These are phyloP conservation scores for Xestobium rufovillosum DNA, from an alignment of 2,888 invertebrate genomes.

Conservation along the genomic window DNA sequence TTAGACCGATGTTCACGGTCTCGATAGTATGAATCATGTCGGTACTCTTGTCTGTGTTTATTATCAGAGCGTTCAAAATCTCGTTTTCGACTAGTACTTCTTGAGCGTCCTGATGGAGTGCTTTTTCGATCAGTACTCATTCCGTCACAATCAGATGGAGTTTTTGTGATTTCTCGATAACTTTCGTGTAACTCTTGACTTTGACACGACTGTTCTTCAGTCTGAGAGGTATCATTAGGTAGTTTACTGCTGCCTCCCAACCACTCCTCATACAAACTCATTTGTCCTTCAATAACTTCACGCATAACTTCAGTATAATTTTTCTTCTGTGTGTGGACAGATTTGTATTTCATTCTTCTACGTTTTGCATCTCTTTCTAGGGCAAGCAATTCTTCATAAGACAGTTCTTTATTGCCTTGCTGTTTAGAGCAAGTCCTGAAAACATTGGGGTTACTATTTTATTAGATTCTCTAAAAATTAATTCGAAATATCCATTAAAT, in stretches of 20 bases:
- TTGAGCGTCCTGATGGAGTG: not conserved
- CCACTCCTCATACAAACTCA: slow-evolving; percentile 38
- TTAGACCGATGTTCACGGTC: not conserved
- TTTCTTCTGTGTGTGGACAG: slow-evolving; percentile 49
- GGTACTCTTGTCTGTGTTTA: not conserved
- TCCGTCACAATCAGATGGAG: too few relatives aligned
- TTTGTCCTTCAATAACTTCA: slow-evolving; percentile 53
- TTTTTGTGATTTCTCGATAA: too few relatives aligned
- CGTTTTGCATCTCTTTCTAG: slow-evolving; percentile 54
- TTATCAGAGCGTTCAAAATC: not conserved
- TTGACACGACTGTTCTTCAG: too few relatives aligned
- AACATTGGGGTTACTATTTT: too few relatives aligned
- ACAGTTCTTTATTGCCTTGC: slow-evolving; percentile 36
- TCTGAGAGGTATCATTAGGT: too few relatives aligned
- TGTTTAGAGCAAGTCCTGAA: slow-evolving; percentile 17
- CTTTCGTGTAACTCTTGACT: too few relatives aligned
- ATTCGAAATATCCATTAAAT: too few relatives aligned
- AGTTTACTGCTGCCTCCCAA: too few relatives aligned
- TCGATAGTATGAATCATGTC: not conserved
- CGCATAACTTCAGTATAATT: slow-evolving; percentile 53
- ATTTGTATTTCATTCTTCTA: slow-evolving; percentile 50
- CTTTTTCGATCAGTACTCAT: too few relatives aligned
- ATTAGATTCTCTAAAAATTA: too few relatives aligned
- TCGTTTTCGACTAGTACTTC: not conserved
- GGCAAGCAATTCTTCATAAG: slow-evolving; percentile 45